Percentiles rank a stretch among this genome's conserved stretches.
Conservation (phyloP, 2,888 invertebrate species). For the Belgica antarctica region DNA sequence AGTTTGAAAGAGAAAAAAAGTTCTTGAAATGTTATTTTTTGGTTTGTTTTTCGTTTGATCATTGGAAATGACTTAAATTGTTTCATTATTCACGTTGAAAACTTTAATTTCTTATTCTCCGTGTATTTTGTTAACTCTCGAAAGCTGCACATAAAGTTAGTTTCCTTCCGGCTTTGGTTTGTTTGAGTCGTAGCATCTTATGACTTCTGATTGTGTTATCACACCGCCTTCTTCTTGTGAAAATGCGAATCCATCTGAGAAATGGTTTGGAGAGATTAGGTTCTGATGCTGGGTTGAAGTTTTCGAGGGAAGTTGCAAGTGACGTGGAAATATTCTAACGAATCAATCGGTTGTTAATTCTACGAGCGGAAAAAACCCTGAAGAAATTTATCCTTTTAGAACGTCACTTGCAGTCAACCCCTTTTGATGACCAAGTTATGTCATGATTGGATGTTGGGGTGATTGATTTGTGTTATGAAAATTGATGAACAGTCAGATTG, state of each 20-base stretch:
- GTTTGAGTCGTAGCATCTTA: slow-evolving; percentile 94
- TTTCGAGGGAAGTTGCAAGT: background rate
- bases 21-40: background rate
- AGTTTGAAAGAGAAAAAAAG: slow-evolving; percentile 6
- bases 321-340: background rate
- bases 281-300: background rate
- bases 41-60: slow-evolving; percentile 12
- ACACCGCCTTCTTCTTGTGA: slow-evolving; percentile 98
- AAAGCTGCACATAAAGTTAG: slow-evolving; percentile 49
- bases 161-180: slow-evolving; percentile 76
- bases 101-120: background rate
- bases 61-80: background rate
- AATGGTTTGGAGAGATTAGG: background rate
- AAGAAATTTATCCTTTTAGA: too few relatives aligned
- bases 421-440: too few relatives aligned
- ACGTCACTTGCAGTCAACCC: too few relatives aligned
- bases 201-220: slow-evolving; percentile 90
- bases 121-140: slow-evolving; percentile 4
- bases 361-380: too few relatives aligned
- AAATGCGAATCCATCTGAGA: slow-evolving; percentile 94
- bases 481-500: too few relatives aligned
- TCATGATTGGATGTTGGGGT: too few relatives aligned
- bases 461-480: too few relatives aligned
- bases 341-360: too few relatives aligned
- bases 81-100: background rate